These are phyloP conservation scores for Eilema caniola DNA, from an alignment of 2,888 invertebrate species.

Conservation along the genomic window DNA sequence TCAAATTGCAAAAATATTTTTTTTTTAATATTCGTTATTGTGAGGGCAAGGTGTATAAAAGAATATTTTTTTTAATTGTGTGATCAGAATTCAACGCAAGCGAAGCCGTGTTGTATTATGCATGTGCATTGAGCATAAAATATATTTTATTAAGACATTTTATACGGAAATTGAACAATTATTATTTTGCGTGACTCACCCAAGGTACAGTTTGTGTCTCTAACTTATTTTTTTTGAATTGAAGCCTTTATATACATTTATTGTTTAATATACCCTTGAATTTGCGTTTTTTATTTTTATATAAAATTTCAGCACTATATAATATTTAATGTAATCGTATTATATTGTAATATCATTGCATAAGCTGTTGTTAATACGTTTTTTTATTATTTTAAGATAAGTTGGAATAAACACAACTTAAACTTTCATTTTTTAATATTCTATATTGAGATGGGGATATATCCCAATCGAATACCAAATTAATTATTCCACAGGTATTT, in stretches of 20 bases:
- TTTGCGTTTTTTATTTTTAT: neutral
- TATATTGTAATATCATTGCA: neutral
- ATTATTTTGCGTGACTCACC: neutral
- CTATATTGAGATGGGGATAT: neutral
- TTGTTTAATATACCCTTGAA: neutral
- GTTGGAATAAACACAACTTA: neutral
- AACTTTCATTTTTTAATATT: neutral
- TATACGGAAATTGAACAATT: neutral
- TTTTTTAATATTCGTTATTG: no score
- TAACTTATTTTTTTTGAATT: neutral
- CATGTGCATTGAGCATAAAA: neutral
- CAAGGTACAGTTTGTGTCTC: neutral
- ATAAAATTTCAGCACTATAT: neutral
- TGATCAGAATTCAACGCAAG: no score
- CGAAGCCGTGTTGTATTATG: neutral
- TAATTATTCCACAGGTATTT: no score
- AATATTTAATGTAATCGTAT: neutral
- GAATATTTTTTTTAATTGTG: no score
- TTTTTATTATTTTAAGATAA: neutral
- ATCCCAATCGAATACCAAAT: no score
- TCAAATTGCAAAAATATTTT: no score
- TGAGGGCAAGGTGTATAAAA: no score
- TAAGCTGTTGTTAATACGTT: neutral
- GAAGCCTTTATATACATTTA: neutral
- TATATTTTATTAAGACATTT: neutral